phyloP scores from a whole-genome alignment of 2,888 invertebrate species.

The Thalpophila matura region DNA sequence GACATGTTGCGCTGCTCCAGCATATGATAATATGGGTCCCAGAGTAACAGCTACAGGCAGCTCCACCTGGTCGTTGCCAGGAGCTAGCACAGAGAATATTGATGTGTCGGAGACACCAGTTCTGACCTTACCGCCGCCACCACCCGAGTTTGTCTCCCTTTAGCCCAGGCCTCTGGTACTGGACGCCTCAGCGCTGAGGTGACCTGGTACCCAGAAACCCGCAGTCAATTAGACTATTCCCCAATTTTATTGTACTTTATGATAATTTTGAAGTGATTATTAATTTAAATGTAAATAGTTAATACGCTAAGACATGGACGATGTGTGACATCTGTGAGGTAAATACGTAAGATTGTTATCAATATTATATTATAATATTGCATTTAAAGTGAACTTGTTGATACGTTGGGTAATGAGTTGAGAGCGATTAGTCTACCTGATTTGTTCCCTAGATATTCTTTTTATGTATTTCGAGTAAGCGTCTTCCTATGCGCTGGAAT shows the following conservation, averaged over 20 bases:
- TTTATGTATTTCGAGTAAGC: conserved; percentile 83
- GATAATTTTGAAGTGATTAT: conserved; percentile 81
- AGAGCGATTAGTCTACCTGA: conserved; percentile 71
- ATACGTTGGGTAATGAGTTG: conserved; percentile 79
- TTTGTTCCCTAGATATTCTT: conserved; percentile 82
- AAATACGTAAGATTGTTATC: conserved; percentile 89
- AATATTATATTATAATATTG: conserved; percentile 82
- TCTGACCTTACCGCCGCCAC: conserved; percentile 90
- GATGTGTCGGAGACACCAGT: conserved; percentile 85
- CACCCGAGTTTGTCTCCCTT: conserved; percentile 88
- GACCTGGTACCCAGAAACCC: conserved; percentile 85
- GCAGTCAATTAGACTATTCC: conserved; percentile 89
- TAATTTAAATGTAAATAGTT: conserved; percentile 83
- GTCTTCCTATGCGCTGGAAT: conserved; percentile 79
- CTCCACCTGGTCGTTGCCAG: conserved; percentile 95
- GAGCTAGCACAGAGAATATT: conserved; percentile 81
- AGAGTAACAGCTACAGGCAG: conserved; percentile 96
- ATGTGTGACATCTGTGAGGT: conserved; percentile 88
- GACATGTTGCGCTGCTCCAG: conserved; percentile 90
- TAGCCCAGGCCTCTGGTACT: conserved; percentile 89
- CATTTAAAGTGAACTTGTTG: conserved; percentile 83
- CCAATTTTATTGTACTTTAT: conserved; percentile 81
- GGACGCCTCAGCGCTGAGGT: conserved; percentile 85
- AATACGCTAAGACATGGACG: conserved; percentile 77
- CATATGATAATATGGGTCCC: conserved; percentile 97